Evolutionary conservation across 2,113 vertebrate genomes (phyloP).

Genomic region (Puntigrus tetrazona): DNA sequence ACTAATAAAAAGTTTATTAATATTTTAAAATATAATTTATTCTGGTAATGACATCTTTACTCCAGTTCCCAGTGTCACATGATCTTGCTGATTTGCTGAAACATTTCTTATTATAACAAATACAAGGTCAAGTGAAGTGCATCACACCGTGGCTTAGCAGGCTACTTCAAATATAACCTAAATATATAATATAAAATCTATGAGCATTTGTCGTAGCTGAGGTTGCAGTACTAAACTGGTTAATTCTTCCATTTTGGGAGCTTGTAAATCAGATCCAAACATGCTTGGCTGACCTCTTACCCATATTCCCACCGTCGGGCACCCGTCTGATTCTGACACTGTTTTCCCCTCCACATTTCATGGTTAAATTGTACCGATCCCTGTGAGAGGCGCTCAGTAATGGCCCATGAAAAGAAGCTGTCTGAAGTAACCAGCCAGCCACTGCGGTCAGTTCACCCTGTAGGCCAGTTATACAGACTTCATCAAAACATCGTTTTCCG

Average conservation of each 20-base stretch:
- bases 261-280: constrained; percentile 29
- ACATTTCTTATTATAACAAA: background rate
- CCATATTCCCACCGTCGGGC: constrained; percentile 12
- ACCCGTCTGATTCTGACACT: background rate
- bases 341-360: constrained; percentile 32
- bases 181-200: background rate
- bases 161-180: background rate
- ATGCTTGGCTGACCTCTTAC: constrained; percentile 16
- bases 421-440: constrained; percentile 23
- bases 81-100: background rate
- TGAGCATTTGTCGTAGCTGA: background rate
- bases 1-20: too few species aligned
- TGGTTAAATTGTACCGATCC: constrained; percentile 35
- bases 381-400: constrained; percentile 22
- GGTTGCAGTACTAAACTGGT: background rate
- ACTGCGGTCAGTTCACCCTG: constrained; percentile 9
- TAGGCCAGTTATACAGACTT: constrained; percentile 36
- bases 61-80: background rate
- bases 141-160: background rate
- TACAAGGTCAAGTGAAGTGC: background rate
- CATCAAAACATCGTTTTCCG: constrained; percentile 38
- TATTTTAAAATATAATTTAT: background rate
- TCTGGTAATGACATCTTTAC: background rate
- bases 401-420: constrained; percentile 39
- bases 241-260: constrained; percentile 30